Evolutionary conservation across 1,140 invertebrate genomes (phyloP).

Genomic region (Camponotus pennsylvanicus): DNA sequence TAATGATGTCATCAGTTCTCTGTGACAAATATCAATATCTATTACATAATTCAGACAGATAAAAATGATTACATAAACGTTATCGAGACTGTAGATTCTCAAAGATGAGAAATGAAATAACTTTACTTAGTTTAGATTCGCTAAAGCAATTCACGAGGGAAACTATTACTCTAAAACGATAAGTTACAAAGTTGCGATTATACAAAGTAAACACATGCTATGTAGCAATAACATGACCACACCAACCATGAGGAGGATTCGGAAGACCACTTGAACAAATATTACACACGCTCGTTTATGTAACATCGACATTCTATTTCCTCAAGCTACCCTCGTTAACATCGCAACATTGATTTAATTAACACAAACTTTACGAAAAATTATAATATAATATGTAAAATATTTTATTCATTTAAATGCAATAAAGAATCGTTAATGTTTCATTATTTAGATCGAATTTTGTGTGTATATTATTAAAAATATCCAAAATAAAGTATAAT

Average conservation of each 20-base stretch:
- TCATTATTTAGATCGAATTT: background rate
- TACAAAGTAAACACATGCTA: conserved; percentile 44
- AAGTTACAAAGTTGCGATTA: conserved; percentile 42
- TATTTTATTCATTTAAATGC: background rate
- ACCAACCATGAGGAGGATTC: background rate
- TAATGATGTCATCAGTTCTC: background rate
- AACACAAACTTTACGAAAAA: background rate
- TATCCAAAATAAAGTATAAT: background rate
- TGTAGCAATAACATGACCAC: conserved; percentile 27
- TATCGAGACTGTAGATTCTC: background rate
- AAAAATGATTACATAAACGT: background rate
- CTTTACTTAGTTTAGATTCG: conserved; percentile 28
- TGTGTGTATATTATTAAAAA: background rate
- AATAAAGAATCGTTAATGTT: background rate
- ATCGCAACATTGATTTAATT: background rate
- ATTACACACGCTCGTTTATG: background rate
- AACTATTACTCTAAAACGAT: conserved; percentile 27
- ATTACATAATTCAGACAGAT: background rate
- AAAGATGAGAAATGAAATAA: conserved; percentile 37
- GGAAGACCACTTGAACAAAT: conserved; percentile 28
- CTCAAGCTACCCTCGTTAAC: background rate
- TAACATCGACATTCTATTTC: background rate
- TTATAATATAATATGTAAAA: background rate
- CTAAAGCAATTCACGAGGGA: background rate
- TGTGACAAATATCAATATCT: background rate